Evolutionary conservation across 2,888 invertebrate species (phyloP), one percentile per base, ranked within the genome.

Genomic region (Oxystoma pomonae): DNA sequence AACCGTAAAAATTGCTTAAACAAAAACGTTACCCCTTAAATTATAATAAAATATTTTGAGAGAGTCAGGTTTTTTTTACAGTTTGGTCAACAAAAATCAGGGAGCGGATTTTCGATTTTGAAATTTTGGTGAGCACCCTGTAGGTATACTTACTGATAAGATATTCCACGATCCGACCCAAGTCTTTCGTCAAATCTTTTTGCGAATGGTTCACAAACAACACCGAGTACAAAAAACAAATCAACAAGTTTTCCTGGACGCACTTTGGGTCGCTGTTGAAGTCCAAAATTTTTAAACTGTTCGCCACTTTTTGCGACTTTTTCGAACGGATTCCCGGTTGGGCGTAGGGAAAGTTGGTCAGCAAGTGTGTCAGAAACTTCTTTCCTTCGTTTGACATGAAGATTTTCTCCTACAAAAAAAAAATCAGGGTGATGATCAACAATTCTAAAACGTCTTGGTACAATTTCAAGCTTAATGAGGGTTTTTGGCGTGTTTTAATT

Each of bases 321-420:
- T 81, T 76, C 56, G 68, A 68, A 16, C 68, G 63, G 16, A 55
- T 67, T 56, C 78, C 75, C 67, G 80, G 81, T 65, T 84, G 83
- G 2, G 80, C 78, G 76, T 85, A 88, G 1, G 88, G 88, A 70
- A 88, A 87, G 58, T 81, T 78, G 49, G 74, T 75, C 1, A 90
- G 76, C 67, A 90, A 82, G 75, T 85, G 83, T 62, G 82, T 83
- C 2, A 81, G 79, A 71, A 87, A 88, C 53, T 78, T 75, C 16
- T 81, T 79, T 0, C 83, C 80, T 70, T 85, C 87, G 66, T 83
- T 83, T 52, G 80, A 77, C 7, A 82, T 78, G 72, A 89, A 72
- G 7, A 71, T 68, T n/a, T 85, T 76, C 66, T 62, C 66, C 73
- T 83, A 78, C n/a, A 73, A 72, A 22, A 66, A 67, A 20, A 63